Evolutionary conservation across 2,797 vertebrate species (phyloP).

Genomic region (Cossypha dichroa): DNA sequence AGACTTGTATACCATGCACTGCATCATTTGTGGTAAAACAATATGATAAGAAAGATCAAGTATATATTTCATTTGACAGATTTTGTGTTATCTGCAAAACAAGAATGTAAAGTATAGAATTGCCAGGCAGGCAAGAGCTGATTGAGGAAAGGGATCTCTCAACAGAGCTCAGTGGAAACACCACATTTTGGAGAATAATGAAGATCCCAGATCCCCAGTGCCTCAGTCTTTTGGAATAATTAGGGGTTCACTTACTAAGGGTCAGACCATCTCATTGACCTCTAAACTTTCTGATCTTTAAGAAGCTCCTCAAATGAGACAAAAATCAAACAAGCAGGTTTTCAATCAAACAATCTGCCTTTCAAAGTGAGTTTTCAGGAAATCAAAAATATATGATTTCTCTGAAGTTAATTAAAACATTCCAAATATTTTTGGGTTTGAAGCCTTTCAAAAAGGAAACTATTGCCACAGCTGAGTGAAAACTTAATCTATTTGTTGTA

Average conservation of each 20-base stretch:
- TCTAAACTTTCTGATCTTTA: constrained; percentile 52
- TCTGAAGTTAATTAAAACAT: background rate
- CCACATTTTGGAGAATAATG: background rate
- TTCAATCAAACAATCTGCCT: background rate
- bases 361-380: background rate
- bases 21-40: background rate
- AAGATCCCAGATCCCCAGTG: background rate
- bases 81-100: background rate
- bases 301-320: background rate
- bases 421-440: background rate
- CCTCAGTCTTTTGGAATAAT: constrained; percentile 6
- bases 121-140: background rate
- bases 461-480: background rate
- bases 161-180: constrained; percentile 44
- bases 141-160: constrained; percentile 57
- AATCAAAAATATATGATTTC: background rate
- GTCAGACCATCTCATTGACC: constrained; percentile 26
- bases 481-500: background rate
- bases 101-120: constrained; percentile 24
- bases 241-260: constrained; percentile 38
- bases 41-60: background rate
- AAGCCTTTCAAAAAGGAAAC: background rate
- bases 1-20: background rate
- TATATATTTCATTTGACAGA: background rate
- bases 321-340: constrained; percentile 2